Evolutionary conservation across 2,113 vertebrate species (phyloP).

Genomic region (Pandion haliaetus): DNA sequence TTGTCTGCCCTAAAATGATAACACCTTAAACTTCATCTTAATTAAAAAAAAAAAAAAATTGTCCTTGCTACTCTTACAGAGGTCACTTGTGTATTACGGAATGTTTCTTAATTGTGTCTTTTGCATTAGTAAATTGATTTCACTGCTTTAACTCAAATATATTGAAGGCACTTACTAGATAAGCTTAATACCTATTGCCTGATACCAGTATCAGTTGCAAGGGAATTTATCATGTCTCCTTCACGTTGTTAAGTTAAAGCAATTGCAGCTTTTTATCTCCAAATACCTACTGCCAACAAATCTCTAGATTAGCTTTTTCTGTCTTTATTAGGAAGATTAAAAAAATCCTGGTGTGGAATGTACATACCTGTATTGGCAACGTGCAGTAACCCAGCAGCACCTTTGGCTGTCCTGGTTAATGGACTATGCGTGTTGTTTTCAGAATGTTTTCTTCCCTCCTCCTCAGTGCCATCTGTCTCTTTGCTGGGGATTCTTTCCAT

Average conservation of each 20-base stretch:
- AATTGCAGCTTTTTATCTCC: not conserved
- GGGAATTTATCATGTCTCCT: not conserved
- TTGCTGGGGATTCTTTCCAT: not conserved
- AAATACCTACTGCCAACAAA: not conserved
- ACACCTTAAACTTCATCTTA: not conserved
- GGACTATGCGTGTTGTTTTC: not conserved
- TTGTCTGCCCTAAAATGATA: not conserved
- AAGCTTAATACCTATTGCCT: not conserved
- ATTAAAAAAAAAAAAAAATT: not conserved
- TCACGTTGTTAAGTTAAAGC: not conserved
- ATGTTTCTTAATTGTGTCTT: not conserved
- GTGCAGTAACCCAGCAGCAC: conserved; percentile 53
- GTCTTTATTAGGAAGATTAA: not conserved
- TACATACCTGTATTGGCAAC: conserved; percentile 66
- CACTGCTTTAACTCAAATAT: not conserved
- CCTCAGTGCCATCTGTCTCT: not conserved
- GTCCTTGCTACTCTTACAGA: not conserved
- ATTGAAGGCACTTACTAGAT: not conserved
- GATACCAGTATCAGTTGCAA: not conserved
- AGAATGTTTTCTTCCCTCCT: not conserved
- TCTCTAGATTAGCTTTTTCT: not conserved
- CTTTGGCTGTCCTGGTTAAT: not conserved
- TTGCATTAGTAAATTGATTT: not conserved
- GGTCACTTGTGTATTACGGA: not conserved
- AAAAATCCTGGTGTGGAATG: not conserved